Conservation (phyloP, 1,140 invertebrate genomes). For the Pemphigus obesinymphae region DNA sequence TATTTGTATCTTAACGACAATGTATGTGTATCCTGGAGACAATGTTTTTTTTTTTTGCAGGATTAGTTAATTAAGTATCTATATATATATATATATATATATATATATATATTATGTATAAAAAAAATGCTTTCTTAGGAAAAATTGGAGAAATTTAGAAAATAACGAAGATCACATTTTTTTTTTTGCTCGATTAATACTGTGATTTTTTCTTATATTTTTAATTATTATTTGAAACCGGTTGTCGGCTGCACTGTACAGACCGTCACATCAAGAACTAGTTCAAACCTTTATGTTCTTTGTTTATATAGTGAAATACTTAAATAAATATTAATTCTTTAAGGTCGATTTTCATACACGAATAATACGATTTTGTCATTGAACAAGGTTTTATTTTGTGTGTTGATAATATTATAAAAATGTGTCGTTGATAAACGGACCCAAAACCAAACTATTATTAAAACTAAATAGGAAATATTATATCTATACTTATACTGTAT, state of each 20-base stretch:
- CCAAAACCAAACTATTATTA: not conserved
- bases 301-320: not conserved
- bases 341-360: not conserved
- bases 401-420: not conserved
- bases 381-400: not conserved
- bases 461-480: not conserved
- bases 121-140: not conserved
- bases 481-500: too few species aligned
- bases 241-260: not conserved
- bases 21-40: not conserved
- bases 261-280: not conserved
- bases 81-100: too few species aligned
- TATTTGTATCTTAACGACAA: too few species aligned
- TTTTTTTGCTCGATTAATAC: not conserved
- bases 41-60: not conserved
- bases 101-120: too few species aligned
- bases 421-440: not conserved
- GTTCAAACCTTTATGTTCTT: slow-evolving; percentile 1
- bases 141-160: slow-evolving; percentile 27
- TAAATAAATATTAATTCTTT: not conserved
- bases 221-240: slow-evolving; percentile 26
- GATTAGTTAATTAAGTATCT: not conserved
- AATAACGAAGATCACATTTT: slow-evolving; percentile 2
- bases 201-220: not conserved
- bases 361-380: not conserved